phyloP scores from a whole-genome alignment of 2,888 invertebrate species.

The Heliothis peltigera region DNA sequence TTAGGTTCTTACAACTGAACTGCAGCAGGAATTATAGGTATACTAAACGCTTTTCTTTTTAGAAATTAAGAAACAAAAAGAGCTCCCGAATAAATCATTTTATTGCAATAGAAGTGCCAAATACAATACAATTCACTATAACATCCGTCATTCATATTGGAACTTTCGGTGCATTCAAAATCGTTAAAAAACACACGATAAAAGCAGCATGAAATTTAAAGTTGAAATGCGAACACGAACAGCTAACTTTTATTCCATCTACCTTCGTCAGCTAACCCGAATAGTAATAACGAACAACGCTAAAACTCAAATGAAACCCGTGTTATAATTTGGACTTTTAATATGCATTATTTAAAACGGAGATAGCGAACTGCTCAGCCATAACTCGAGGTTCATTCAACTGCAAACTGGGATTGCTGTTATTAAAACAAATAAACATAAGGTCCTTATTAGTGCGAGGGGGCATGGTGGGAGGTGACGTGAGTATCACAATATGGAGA shows the following conservation, averaged over 20 bases:
- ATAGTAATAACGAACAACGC: conserved; percentile 28
- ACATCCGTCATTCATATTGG: conserved; percentile 1
- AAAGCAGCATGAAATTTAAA: conserved; percentile 23
- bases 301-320: conserved; percentile 41
- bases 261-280: conserved; percentile 12
- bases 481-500: conserved; percentile 9
- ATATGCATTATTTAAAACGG: conserved; percentile 17
- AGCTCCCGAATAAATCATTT: background rate
- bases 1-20: background rate
- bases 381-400: conserved; percentile 40
- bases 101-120: background rate
- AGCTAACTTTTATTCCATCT: conserved; percentile 31
- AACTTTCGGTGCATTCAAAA: conserved; percentile 9
- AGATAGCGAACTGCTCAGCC: conserved; percentile 23
- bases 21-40: background rate
- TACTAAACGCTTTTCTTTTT: too few species aligned
- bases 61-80: too few species aligned
- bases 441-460: conserved; percentile 28
- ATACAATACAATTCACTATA: background rate
- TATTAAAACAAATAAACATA: conserved; percentile 58
- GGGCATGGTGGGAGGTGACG: conserved; percentile 11
- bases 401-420: conserved; percentile 36
- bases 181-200: conserved; percentile 9
- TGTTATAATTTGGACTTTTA: conserved; percentile 39
- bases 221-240: conserved; percentile 24